phyloP scores from a whole-genome alignment of 2,797 vertebrate genomes.

The Oceanodroma leucorhoa region DNA sequence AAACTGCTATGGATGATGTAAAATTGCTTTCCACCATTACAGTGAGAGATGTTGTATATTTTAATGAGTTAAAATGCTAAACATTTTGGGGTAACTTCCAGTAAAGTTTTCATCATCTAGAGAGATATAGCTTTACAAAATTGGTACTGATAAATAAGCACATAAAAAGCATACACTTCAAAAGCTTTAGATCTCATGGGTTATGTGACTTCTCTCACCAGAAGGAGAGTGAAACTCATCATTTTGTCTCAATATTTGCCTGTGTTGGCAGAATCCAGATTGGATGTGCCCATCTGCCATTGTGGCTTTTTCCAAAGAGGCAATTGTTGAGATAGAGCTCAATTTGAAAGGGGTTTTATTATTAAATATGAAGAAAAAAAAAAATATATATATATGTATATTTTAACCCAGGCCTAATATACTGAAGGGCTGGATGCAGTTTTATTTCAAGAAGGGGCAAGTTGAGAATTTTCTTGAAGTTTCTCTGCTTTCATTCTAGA shows the following conservation, averaged over 20 bases:
- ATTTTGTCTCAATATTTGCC: not conserved
- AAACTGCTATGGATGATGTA: not conserved
- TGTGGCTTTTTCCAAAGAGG: not conserved
- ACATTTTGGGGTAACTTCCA: not conserved
- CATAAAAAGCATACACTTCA: not conserved
- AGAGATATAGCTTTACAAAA: not conserved
- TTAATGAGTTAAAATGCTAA: not conserved
- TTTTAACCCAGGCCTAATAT: not conserved
- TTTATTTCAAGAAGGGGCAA: not conserved
- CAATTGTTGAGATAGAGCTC: not conserved
- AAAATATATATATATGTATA: too few relatives aligned
- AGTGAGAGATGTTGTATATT: not conserved
- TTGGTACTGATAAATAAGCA: not conserved
- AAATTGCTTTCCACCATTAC: not conserved
- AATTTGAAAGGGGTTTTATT: not conserved
- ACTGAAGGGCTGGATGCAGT: not conserved
- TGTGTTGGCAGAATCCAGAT: not conserved
- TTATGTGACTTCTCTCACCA: not conserved
- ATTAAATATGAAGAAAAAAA: not conserved
- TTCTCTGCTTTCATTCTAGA: not conserved
- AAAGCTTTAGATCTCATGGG: not conserved
- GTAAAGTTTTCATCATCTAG: not conserved
- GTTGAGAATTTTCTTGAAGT: not conserved
- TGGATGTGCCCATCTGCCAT: not conserved
- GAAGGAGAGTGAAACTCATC: not conserved